These are phyloP conservation scores for Cheirogaleus medius DNA, from an alignment of 2,113 vertebrate genomes.

Conservation along the genomic window DNA sequence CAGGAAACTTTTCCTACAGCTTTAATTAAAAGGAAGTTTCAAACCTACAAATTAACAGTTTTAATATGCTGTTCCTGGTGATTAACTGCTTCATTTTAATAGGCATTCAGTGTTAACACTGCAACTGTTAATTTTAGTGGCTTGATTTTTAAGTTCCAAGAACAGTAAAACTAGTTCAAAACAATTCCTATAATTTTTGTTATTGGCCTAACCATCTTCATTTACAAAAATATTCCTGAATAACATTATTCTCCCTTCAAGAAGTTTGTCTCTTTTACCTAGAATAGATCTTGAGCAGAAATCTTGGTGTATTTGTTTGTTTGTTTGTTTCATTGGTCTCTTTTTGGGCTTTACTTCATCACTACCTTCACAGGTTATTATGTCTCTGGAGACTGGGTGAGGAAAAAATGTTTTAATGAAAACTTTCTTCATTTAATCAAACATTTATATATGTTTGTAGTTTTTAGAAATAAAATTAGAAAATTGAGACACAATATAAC, in stretches of 20 bases:
- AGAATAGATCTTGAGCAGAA: not conserved
- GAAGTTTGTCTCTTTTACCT: slow-evolving; percentile 35
- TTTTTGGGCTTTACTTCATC: not conserved
- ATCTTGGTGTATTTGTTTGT: not conserved
- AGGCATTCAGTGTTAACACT: slow-evolving; percentile 69
- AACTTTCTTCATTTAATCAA: not conserved
- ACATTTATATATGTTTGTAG: not conserved
- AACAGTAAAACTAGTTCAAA: slow-evolving; percentile 59
- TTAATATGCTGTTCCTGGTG: slow-evolving; percentile 72
- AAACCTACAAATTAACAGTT: slow-evolving; percentile 75
- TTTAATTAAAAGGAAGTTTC: slow-evolving; percentile 80
- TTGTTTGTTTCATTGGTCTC: not conserved
- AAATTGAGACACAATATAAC: not conserved
- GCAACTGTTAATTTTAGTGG: slow-evolving; percentile 76
- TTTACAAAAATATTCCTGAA: slow-evolving; percentile 29
- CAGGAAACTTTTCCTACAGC: slow-evolving; percentile 70
- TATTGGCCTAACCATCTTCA: slow-evolving; percentile 16
- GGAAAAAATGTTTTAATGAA: slow-evolving; percentile 6
- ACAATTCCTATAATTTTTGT: slow-evolving; percentile 47
- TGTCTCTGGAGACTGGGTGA: not conserved
- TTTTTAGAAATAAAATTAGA: not conserved
- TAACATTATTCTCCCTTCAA: slow-evolving; percentile 23
- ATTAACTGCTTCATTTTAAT: slow-evolving; percentile 74
- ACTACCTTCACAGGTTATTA: not conserved
- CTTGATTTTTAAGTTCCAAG: slow-evolving; percentile 62